Evolutionary conservation across 1,140 invertebrate genomes (phyloP).

Genomic region (Ericerus pela): DNA sequence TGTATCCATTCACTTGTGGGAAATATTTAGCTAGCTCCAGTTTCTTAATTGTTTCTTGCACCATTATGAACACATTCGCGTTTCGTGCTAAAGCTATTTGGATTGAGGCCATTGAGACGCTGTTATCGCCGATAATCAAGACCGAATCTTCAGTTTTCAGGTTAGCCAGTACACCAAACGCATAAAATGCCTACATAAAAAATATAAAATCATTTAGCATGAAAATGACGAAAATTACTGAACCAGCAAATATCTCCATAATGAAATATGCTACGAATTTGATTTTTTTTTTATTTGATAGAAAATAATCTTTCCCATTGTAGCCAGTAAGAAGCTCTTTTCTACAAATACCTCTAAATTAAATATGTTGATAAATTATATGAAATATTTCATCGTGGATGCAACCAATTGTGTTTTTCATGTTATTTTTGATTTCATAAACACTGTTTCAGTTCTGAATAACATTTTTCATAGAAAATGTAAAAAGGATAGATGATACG

Average conservation of each 20-base stretch:
- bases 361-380: too few relatives aligned
- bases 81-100: not conserved
- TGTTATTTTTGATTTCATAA: too few relatives aligned
- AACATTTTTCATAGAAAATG: too few relatives aligned
- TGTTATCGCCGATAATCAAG: constrained; percentile 85
- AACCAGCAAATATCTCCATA: not conserved
- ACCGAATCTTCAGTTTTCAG: constrained; percentile 70
- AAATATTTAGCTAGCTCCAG: not conserved
- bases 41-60: not conserved
- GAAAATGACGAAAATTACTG: not conserved
- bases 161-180: constrained; percentile 65
- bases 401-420: too few relatives aligned
- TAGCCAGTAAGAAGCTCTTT: too few relatives aligned
- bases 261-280: not conserved
- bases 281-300: too few relatives aligned
- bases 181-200: constrained; percentile 63
- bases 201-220: not conserved
- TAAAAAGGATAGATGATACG: too few relatives aligned
- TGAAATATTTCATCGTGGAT: too few relatives aligned
- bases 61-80: not conserved
- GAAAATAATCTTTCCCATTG: too few relatives aligned
- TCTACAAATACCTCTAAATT: too few relatives aligned
- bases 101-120: constrained; percentile 78
- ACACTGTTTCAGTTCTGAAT: too few relatives aligned
- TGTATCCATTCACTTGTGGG: not conserved